Percentiles rank a stretch among this genome's conserved stretches.
phyloP scores from a whole-genome alignment of 2,888 invertebrate genomes.

The Psylliodes chrysocephalus region DNA sequence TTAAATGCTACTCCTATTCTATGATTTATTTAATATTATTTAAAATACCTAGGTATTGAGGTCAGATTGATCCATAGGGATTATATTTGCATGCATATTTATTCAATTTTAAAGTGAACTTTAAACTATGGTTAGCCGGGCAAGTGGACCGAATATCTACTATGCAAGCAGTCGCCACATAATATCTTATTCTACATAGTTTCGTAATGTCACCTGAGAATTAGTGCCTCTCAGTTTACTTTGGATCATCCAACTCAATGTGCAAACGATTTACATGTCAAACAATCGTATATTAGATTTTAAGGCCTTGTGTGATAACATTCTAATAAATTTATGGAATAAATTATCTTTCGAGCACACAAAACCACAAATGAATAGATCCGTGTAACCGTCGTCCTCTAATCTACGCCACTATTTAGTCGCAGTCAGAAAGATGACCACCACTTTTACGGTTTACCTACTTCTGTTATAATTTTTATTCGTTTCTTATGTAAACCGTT shows the following conservation, averaged over 20 bases:
- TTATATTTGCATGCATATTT: not conserved
- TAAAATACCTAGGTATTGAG: too few relatives aligned
- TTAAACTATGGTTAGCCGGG: slow-evolving; percentile 5
- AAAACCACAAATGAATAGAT: not conserved
- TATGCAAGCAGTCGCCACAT: slow-evolving; percentile 25
- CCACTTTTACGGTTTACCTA: too few relatives aligned
- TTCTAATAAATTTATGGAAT: slow-evolving; percentile 53
- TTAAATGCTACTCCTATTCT: too few relatives aligned
- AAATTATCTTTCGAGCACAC: slow-evolving; percentile 40
- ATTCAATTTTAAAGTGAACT: slow-evolving; percentile 1
- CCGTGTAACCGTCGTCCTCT: too few relatives aligned
- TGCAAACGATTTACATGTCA: slow-evolving; percentile 54
- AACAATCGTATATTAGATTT: slow-evolving; percentile 54
- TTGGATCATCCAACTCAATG: slow-evolving; percentile 49
- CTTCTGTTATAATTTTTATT: too few relatives aligned
- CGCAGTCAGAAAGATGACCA: too few relatives aligned
- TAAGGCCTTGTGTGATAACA: slow-evolving; percentile 50
- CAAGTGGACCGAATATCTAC: slow-evolving; percentile 20
- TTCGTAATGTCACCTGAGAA: slow-evolving; percentile 36
- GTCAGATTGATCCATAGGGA: not conserved
- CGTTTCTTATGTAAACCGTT: too few relatives aligned
- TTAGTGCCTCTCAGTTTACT: slow-evolving; percentile 43
- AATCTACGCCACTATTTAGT: too few relatives aligned
- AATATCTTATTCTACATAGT: slow-evolving; percentile 27
- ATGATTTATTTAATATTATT: too few relatives aligned